These are phyloP conservation scores for Isoperla grammatica DNA, from an alignment of 2,888 invertebrate genomes.

Conservation along the genomic window DNA sequence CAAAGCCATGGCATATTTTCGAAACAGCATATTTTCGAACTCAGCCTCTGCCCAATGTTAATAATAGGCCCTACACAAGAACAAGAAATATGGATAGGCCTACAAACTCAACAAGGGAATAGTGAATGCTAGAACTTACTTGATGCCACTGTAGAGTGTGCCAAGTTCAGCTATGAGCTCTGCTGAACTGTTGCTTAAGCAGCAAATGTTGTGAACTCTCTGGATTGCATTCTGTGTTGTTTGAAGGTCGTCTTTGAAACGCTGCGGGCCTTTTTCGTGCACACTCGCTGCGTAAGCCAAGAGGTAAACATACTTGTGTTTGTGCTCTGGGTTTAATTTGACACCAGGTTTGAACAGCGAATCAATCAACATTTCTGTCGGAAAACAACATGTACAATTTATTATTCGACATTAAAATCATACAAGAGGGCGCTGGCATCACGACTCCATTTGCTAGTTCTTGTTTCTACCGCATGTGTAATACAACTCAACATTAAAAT, in stretches of 20 bases:
- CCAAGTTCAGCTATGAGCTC: conserved; percentile 89
- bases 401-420: no score
- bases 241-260: conserved; percentile 88
- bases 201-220: conserved; percentile 87
- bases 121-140: conserved; percentile 47
- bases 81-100: no score
- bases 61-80: no score
- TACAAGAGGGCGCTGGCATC: no score
- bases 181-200: conserved; percentile 84
- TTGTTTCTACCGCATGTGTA: no score
- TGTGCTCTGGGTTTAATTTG: conserved; percentile 93
- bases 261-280: conserved; percentile 71
- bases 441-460: no score
- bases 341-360: conserved; percentile 90
- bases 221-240: conserved; percentile 82
- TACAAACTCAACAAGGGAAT: no score
- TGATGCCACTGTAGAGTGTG: conserved; percentile 83
- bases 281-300: conserved; percentile 94
- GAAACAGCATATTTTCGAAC: no score
- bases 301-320: conserved; percentile 92
- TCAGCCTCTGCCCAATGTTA: no score
- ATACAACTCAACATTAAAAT: no score
- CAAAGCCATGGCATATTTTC: no score
- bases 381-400: no score
- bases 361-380: conserved; percentile 82